phyloP scores from a whole-genome alignment of 2,888 invertebrate species.

The Drosophila nr. perissopoda region DNA sequence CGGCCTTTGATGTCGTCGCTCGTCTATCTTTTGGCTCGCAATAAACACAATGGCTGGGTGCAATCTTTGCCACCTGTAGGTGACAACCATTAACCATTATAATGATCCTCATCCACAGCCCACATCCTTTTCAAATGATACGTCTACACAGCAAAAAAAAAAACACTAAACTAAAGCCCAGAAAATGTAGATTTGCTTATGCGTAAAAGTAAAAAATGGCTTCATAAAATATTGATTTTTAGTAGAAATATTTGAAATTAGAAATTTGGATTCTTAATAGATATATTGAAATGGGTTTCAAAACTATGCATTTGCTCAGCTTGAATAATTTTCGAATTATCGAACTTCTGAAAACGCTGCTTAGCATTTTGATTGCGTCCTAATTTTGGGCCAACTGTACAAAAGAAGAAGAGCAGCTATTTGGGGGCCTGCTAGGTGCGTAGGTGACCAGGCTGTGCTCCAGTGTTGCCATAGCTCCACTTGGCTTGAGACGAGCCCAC shows the following conservation, averaged over 20 bases:
- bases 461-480: constrained; percentile 13
- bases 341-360: not conserved
- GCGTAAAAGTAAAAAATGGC: not conserved
- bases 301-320: not conserved
- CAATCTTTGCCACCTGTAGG: constrained; percentile 70
- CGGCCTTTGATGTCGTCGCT: constrained; percentile 38
- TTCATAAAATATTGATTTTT: not conserved
- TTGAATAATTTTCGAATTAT: not conserved
- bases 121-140: not conserved
- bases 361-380: not conserved
- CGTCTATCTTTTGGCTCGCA: constrained; percentile 1
- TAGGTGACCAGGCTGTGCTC: constrained; percentile 15
- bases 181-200: not conserved
- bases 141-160: not conserved
- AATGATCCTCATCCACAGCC: constrained; percentile 1
- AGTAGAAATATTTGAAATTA: not conserved
- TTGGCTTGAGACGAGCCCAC: constrained; percentile 33
- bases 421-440: constrained; percentile 5
- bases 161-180: not conserved
- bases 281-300: not conserved
- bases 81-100: constrained; percentile 37
- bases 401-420: not conserved
- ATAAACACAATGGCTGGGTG: constrained; percentile 41
- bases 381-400: not conserved
- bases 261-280: not conserved